These are phyloP conservation scores for Sus cebifrons DNA, from an alignment of 2,797 vertebrate species.

Conservation along the genomic window DNA sequence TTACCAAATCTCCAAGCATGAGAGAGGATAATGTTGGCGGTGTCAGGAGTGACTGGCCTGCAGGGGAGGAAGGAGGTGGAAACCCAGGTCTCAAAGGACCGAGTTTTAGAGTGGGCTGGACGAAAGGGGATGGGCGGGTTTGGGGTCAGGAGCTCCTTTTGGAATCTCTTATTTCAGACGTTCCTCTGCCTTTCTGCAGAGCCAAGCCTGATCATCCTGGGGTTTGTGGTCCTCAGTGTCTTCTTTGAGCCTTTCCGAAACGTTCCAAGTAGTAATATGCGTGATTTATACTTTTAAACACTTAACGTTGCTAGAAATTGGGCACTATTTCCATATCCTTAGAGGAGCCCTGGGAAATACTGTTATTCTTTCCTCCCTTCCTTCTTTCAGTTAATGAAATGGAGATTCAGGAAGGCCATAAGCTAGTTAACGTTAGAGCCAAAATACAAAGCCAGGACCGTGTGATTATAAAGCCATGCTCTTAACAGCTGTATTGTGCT, in stretches of 20 bases:
- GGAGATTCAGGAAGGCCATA: neutral
- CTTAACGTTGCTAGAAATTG: neutral
- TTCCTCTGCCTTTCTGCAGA: neutral
- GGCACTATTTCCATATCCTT: slow-evolving; percentile 13
- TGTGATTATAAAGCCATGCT: neutral
- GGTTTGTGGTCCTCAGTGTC: slow-evolving; percentile 29
- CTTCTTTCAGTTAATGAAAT: slow-evolving; percentile 28
- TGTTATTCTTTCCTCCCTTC: neutral
- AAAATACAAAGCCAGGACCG: slow-evolving; percentile 9
- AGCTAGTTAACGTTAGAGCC: neutral
- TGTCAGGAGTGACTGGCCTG: neutral
- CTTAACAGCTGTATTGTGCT: neutral
- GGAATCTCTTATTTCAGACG: neutral
- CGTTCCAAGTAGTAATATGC: neutral
- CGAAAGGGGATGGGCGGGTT: neutral
- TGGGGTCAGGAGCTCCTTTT: neutral
- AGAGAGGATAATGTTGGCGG: neutral
- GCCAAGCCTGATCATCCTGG: neutral
- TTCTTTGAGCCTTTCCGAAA: slow-evolving; percentile 39
- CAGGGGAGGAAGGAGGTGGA: neutral
- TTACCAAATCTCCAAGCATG: neutral
- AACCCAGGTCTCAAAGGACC: neutral
- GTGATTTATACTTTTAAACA: neutral
- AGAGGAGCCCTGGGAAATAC: neutral
- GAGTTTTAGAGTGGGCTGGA: too few relatives aligned